A percentile compares a stretch with the other conserved stretches of the same genome.
These are phyloP conservation scores for Halichondria panicea DNA, from an alignment of 37 sponge, comb jelly and placozoan genomes.

Conservation along the genomic window DNA sequence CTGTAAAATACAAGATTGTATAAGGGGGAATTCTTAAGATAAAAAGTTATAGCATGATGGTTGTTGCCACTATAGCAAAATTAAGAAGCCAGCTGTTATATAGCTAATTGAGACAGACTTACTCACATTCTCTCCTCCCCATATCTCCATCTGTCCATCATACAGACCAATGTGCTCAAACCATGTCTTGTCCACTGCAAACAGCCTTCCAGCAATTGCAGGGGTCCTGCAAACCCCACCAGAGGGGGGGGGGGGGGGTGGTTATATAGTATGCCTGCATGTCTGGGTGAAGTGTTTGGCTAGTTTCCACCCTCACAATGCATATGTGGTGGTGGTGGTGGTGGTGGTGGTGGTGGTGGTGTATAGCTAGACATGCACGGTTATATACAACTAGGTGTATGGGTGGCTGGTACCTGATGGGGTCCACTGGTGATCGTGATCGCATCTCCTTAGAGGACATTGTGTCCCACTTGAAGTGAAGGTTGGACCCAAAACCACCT, in stretches of 20 bases:
- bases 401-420: constrained; percentile 18
- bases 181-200: constrained; percentile 64
- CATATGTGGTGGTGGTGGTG: too few species aligned
- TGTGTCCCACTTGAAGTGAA: constrained; percentile 72
- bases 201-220: constrained; percentile 88
- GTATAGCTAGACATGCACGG: too few species aligned
- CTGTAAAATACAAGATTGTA: background rate
- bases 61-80: background rate
- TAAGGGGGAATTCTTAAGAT: background rate
- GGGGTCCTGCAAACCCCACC: constrained; percentile 31
- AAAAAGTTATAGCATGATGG: background rate
- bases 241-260: background rate
- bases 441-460: constrained; percentile 3
- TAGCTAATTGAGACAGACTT: background rate
- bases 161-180: constrained; percentile 73
- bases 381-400: background rate
- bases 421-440: constrained; percentile 5
- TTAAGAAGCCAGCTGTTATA: background rate
- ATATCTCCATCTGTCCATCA: constrained; percentile 73
- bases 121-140: constrained; percentile 79
- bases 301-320: too few species aligned
- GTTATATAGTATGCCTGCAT: too few species aligned
- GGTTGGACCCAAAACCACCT: constrained; percentile 50
- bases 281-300: too few species aligned
- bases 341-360: too few species aligned